Percentiles rank a stretch among this genome's conserved stretches.
These are phyloP conservation scores for Calyptommatus sinebrachiatus DNA, from an alignment of 2,113 vertebrate genomes.

Conservation along the genomic window DNA sequence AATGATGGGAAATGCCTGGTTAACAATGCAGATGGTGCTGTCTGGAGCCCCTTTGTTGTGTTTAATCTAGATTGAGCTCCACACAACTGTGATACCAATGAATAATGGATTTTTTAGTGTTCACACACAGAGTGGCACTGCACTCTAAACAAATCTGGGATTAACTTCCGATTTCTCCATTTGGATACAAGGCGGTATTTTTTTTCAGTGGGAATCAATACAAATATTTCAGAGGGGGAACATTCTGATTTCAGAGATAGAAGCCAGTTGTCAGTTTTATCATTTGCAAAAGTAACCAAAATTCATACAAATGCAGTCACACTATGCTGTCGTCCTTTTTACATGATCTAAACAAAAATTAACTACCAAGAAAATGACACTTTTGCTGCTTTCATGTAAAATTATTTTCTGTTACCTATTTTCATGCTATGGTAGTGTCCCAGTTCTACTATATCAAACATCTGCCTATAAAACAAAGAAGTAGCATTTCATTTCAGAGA, in stretches of 20 bases:
- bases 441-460: background rate
- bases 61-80: slow-evolving; percentile 74
- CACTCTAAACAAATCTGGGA: slow-evolving; percentile 71
- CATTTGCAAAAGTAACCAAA: slow-evolving; percentile 28
- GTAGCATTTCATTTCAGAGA: background rate
- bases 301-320: slow-evolving; percentile 10
- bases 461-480: background rate
- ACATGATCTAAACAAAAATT: slow-evolving; percentile 8
- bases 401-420: background rate
- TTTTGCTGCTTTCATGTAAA: background rate
- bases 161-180: slow-evolving; percentile 61
- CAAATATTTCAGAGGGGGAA: slow-evolving; percentile 14
- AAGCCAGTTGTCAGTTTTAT: background rate
- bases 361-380: background rate
- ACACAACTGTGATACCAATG: slow-evolving; percentile 72
- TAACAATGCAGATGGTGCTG: slow-evolving; percentile 72
- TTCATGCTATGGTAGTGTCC: background rate
- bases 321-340: background rate
- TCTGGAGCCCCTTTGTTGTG: slow-evolving; percentile 73
- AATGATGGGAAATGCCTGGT: slow-evolving; percentile 64
- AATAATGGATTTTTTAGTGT: slow-evolving; percentile 73
- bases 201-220: slow-evolving; percentile 43
- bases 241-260: slow-evolving; percentile 20
- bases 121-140: slow-evolving; percentile 58
- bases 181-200: slow-evolving; percentile 37